Percentiles rank a stretch among this genome's conserved stretches.
phyloP scores from a whole-genome alignment of 1,140 invertebrate species.

The Bombus turneri region DNA sequence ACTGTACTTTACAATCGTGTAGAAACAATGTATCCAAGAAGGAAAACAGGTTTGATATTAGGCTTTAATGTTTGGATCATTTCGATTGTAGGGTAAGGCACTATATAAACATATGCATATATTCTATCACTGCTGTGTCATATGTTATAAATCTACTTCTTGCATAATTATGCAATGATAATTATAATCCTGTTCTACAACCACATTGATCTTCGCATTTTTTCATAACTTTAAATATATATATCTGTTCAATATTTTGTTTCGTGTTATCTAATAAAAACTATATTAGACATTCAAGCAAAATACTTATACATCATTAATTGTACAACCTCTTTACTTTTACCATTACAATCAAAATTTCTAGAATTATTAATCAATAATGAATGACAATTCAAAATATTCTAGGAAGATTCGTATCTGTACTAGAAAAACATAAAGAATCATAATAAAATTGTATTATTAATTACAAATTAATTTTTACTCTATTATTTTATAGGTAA shows the following conservation, averaged over 20 bases:
- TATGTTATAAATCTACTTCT: constrained; percentile 60
- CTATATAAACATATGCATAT: constrained; percentile 59
- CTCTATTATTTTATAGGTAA: constrained; percentile 2
- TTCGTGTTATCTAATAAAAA: constrained; percentile 59
- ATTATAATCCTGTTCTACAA: constrained; percentile 53
- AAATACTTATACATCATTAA: constrained; percentile 47
- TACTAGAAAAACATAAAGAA: constrained; percentile 12
- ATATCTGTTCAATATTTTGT: constrained; percentile 54
- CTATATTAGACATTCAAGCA: constrained; percentile 50
- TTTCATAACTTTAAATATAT: constrained; percentile 61
- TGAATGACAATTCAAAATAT: constrained; percentile 19
- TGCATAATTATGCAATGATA: constrained; percentile 56
- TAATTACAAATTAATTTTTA: constrained; percentile 21
- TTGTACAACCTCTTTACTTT: constrained; percentile 42
- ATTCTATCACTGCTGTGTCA: constrained; percentile 63
- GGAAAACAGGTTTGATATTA: constrained; percentile 35
- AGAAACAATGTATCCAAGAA: constrained; percentile 23
- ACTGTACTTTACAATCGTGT: constrained; percentile 46
- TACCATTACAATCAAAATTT: constrained; percentile 37
- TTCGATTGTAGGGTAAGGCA: constrained; percentile 66
- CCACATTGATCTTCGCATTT: constrained; percentile 55
- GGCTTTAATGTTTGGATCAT: constrained; percentile 65
- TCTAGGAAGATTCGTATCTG: constrained; percentile 21
- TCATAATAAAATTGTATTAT: constrained; percentile 33
- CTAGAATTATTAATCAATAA: constrained; percentile 1